These are phyloP conservation scores for Caloenas nicobarica DNA, from an alignment of 2,113 vertebrate species.

Conservation along the genomic window DNA sequence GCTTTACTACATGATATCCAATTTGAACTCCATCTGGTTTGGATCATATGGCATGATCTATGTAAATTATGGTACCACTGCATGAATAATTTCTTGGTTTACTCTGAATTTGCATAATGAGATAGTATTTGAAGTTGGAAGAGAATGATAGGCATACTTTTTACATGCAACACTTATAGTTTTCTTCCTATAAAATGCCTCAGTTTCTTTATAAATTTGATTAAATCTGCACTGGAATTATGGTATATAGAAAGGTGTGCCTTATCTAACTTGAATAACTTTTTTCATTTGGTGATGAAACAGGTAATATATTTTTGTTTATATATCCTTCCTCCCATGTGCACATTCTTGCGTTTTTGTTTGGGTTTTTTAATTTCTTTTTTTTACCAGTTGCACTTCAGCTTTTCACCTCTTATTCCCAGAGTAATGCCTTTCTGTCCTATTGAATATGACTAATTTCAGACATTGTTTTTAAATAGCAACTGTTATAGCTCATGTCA, in stretches of 20 bases:
- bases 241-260: neutral
- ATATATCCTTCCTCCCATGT: neutral
- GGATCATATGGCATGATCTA: neutral
- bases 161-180: neutral
- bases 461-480: slow-evolving; percentile 53
- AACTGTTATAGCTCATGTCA: slow-evolving; percentile 38
- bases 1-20: neutral
- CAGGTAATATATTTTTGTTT: neutral
- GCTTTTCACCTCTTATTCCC: neutral
- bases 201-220: neutral
- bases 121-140: neutral
- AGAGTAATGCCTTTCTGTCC: neutral
- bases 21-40: neutral
- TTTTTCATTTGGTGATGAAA: neutral
- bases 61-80: neutral
- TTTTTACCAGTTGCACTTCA: neutral
- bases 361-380: neutral
- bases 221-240: neutral
- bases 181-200: neutral
- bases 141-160: neutral
- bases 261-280: neutral
- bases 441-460: slow-evolving; percentile 5
- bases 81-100: neutral
- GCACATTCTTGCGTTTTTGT: neutral
- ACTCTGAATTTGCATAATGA: neutral